Evolutionary conservation across 2,113 vertebrate genomes (phyloP).

Genomic region (Azemiops feae): DNA sequence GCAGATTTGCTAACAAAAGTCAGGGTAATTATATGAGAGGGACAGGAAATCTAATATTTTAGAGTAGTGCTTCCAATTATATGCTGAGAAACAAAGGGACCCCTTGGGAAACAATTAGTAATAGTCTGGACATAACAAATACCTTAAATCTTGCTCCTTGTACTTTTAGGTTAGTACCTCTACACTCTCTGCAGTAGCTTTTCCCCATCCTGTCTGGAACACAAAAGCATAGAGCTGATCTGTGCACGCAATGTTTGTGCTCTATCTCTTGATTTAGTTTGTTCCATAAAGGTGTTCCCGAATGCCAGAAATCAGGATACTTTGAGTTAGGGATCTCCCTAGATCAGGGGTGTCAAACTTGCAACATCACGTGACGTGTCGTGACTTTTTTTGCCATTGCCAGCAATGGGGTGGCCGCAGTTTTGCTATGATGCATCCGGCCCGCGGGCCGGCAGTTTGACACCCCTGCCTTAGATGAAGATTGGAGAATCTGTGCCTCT

Average conservation of each 20-base stretch:
- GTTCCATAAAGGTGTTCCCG: background rate
- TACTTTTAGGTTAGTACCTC: background rate
- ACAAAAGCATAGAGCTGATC: background rate
- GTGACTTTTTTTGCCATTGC: no score
- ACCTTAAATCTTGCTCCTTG: background rate
- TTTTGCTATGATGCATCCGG: no score
- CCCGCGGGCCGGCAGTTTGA: no score
- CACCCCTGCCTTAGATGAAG: background rate
- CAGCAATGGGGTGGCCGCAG: no score
- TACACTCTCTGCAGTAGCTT: background rate
- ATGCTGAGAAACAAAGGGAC: background rate
- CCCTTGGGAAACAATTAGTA: background rate
- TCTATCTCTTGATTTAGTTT: background rate
- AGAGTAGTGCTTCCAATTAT: background rate
- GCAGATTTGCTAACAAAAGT: slow-evolving; percentile 29
- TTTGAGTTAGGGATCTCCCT: background rate
- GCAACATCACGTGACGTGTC: no score
- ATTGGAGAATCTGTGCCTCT: background rate
- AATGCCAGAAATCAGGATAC: background rate
- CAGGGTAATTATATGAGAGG: background rate
- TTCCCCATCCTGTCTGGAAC: background rate
- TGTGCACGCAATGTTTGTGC: background rate
- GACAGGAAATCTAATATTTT: background rate
- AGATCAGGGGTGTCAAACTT: no score
- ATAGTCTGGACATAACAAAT: background rate